These are phyloP conservation scores for Struthidea cinerea DNA, from an alignment of 2,113 vertebrate species.

Conservation along the genomic window DNA sequence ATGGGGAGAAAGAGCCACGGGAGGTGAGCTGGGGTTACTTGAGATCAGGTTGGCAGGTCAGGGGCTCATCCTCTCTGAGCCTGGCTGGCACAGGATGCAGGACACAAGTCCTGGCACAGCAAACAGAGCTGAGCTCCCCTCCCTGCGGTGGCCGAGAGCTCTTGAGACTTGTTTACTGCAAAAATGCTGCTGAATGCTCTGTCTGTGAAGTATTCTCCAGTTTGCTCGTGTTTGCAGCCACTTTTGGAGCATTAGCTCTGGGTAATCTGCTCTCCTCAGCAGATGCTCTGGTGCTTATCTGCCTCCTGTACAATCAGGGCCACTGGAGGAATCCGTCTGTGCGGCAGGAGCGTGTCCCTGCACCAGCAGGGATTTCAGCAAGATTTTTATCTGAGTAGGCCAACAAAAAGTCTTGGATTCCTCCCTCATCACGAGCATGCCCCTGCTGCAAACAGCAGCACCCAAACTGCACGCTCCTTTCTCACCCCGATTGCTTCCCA, in stretches of 20 bases:
- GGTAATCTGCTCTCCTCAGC: not conserved
- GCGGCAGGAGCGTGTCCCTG: not conserved
- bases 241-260: not conserved
- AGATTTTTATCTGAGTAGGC: not conserved
- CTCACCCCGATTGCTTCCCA: fast-evolving
- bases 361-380: not conserved
- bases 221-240: not conserved
- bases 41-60: not conserved
- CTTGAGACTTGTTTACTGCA: not conserved
- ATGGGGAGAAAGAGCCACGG: not conserved
- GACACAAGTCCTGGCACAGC: not conserved
- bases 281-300: not conserved
- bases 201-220: not conserved
- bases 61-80: not conserved
- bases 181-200: not conserved
- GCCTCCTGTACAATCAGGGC: not conserved
- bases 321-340: not conserved
- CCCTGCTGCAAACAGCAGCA: not conserved
- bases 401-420: not conserved
- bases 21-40: not conserved
- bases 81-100: not conserved
- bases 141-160: fast-evolving
- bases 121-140: not conserved
- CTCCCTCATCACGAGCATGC: not conserved
- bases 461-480: fast-evolving